A percentile compares a stretch with the other conserved stretches of the same genome.
Conservation (phyloP, 2,113 vertebrate species). For the Anas platyrhynchos region DNA sequence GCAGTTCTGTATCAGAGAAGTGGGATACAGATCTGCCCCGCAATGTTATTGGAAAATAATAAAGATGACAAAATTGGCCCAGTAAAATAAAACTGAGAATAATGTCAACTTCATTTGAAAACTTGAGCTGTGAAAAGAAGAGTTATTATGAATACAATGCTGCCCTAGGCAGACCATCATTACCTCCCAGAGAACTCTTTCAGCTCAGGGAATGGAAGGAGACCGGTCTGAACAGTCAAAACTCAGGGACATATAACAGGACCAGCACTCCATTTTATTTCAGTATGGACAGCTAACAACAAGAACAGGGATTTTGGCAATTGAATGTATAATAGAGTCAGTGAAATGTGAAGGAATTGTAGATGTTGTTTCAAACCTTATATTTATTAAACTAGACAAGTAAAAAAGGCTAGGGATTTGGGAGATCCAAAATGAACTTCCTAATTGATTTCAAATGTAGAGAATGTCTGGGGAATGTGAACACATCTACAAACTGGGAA, state of each 20-base stretch:
- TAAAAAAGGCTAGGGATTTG: slow-evolving; percentile 24
- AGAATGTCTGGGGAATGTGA: slow-evolving; percentile 4
- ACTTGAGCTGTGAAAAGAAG: not conserved
- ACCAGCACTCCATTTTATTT: not conserved
- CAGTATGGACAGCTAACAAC: not conserved
- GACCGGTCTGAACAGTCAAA: not conserved
- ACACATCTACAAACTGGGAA: not conserved
- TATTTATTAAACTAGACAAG: slow-evolving; percentile 58
- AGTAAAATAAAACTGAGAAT: not conserved
- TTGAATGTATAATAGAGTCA: not conserved
- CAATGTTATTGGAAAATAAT: not conserved
- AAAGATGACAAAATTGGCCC: not conserved
- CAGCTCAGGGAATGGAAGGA: not conserved
- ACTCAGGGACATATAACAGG: not conserved
- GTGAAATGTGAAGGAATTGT: slow-evolving; percentile 29
- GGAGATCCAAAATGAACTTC: not conserved
- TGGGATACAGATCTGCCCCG: not conserved
- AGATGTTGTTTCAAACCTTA: not conserved
- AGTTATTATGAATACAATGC: not conserved
- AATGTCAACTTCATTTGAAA: not conserved
- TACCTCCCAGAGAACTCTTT: not conserved
- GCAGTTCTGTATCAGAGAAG: not conserved
- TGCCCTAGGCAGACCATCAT: not conserved
- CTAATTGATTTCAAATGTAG: slow-evolving; percentile 55
- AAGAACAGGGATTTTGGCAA: not conserved